Conservation (phyloP, 1,140 invertebrate genomes). For the Galleria mellonella region DNA sequence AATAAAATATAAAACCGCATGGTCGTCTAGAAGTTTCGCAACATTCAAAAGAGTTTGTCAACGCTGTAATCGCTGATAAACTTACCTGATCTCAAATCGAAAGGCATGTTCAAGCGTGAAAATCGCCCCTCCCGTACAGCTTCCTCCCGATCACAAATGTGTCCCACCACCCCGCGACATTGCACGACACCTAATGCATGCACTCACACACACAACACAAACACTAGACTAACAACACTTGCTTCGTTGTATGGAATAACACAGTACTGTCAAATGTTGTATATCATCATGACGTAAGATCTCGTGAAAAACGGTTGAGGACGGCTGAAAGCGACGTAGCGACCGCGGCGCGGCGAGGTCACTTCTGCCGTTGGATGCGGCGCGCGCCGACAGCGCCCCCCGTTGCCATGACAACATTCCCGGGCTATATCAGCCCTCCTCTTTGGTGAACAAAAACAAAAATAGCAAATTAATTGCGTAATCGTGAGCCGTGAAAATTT, state of each 20-base stretch:
- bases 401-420: conserved; percentile 52
- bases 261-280: conserved; percentile 27
- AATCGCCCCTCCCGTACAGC: conserved; percentile 45
- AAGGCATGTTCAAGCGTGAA: conserved; percentile 61
- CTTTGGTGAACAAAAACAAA: conserved; percentile 62
- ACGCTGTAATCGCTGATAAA: conserved; percentile 14
- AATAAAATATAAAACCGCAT: too few species aligned
- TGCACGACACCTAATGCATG: conserved; percentile 17
- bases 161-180: conserved; percentile 33
- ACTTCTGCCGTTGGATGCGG: conserved; percentile 54
- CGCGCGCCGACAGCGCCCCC: conserved; percentile 60
- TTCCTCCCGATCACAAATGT: conserved; percentile 37
- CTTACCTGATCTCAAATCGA: conserved; percentile 68
- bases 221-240: conserved; percentile 15
- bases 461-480: conserved; percentile 71
- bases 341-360: conserved; percentile 39
- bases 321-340: conserved; percentile 40
- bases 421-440: conserved; percentile 58
- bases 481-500: conserved; percentile 51
- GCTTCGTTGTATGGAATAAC: conserved; percentile 17
- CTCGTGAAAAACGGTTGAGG: conserved; percentile 37
- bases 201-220: conserved; percentile 32
- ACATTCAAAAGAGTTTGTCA: too few species aligned
- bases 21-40: too few species aligned
- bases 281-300: conserved; percentile 39